Percentiles rank a stretch among this genome's conserved stretches.
Conservation (phyloP, 1,140 invertebrate species). For the Lutraria rhynchaena region DNA sequence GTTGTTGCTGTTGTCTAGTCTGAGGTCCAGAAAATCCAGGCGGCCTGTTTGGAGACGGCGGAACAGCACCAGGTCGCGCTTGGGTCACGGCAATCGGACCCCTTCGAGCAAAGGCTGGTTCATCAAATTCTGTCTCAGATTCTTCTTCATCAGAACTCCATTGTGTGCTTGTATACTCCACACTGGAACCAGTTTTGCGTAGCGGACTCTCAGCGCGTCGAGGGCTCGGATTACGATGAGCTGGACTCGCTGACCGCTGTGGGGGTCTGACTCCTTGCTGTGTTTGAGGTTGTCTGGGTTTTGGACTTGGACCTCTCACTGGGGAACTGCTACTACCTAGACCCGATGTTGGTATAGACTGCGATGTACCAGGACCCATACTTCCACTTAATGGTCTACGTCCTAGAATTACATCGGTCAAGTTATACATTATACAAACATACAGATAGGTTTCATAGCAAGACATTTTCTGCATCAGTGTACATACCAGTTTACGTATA, state of each 20-base stretch:
- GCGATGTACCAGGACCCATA: slow-evolving; percentile 11
- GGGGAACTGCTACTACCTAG: slow-evolving; percentile 54
- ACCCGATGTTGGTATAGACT: slow-evolving; percentile 55
- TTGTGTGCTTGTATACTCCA: slow-evolving; percentile 78
- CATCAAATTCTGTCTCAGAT: slow-evolving; percentile 61
- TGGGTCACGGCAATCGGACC: slow-evolving; percentile 59
- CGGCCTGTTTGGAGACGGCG: slow-evolving; percentile 11
- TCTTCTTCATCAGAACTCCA: slow-evolving; percentile 73
- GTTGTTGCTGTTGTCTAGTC: slow-evolving; percentile 40
- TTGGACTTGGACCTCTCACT: slow-evolving; percentile 52
- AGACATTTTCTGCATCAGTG: too few relatives aligned
- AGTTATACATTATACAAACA: too few relatives aligned
- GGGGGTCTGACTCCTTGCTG: slow-evolving; percentile 62
- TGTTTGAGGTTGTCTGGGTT: slow-evolving; percentile 26
- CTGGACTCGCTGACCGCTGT: slow-evolving; percentile 57
- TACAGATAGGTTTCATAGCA: too few relatives aligned
- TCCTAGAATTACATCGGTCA: slow-evolving; percentile 36
- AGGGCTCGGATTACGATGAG: slow-evolving; percentile 12
- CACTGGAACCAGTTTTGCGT: slow-evolving; percentile 67
- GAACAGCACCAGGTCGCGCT: slow-evolving; percentile 59
- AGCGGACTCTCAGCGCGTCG: slow-evolving; percentile 45
- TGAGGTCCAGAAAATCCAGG: slow-evolving; percentile 28
- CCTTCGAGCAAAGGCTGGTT: slow-evolving; percentile 58
- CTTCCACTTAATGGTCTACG: slow-evolving; percentile 26
- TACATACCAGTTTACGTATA: too few relatives aligned